Evolutionary conservation across 2,113 vertebrate species (phyloP).

Genomic region (Sinocyclocheilus maitianheensis): DNA sequence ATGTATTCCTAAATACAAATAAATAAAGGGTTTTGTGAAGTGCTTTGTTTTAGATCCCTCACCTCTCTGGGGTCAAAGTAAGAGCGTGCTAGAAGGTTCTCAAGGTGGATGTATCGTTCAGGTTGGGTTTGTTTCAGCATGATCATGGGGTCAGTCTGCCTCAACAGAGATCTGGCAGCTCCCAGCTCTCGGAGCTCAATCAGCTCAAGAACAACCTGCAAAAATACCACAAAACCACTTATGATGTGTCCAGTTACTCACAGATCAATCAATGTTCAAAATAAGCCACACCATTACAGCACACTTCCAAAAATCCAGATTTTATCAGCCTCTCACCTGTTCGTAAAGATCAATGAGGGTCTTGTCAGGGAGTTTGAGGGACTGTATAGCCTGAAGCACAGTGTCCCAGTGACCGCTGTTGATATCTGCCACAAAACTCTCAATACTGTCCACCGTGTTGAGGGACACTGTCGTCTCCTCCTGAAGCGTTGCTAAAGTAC

Average conservation of each 20-base stretch:
- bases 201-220: slow-evolving; percentile 92
- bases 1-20: too few species aligned
- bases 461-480: slow-evolving; percentile 96
- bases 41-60: slow-evolving; percentile 25
- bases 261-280: background rate
- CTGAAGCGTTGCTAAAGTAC: slow-evolving; percentile 87
- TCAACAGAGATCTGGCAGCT: slow-evolving; percentile 91
- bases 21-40: too few species aligned
- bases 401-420: slow-evolving; percentile 99
- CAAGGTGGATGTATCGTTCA: slow-evolving; percentile 94
- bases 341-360: slow-evolving; percentile 98
- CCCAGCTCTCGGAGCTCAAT: slow-evolving; percentile 95
- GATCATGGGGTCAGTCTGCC: slow-evolving; percentile 98
- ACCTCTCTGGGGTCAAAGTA: slow-evolving; percentile 98
- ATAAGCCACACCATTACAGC: background rate
- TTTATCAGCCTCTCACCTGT: slow-evolving; percentile 76
- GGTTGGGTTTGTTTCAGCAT: slow-evolving; percentile 98
- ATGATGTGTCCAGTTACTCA: background rate
- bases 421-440: slow-evolving; percentile 97
- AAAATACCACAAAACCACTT: background rate
- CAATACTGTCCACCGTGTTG: slow-evolving; percentile 97
- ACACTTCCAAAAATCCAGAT: background rate
- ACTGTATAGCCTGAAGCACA: slow-evolving; percentile 96
- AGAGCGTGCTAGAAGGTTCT: slow-evolving; percentile 95
- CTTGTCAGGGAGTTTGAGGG: slow-evolving; percentile 95